Percentiles rank a stretch among this genome's conserved stretches.
Conservation (phyloP, 2,888 invertebrate species). For the Mechanitis messenoides region DNA sequence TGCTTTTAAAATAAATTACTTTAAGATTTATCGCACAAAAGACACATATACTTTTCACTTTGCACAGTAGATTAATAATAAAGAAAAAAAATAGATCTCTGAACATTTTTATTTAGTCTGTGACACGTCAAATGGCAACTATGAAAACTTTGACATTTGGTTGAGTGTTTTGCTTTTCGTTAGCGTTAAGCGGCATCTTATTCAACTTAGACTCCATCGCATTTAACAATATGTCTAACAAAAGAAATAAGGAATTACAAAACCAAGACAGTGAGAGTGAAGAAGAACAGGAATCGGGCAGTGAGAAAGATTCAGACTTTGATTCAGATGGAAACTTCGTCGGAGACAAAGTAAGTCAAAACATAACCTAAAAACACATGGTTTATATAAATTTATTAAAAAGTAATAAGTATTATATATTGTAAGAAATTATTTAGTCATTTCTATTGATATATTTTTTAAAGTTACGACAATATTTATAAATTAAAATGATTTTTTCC, state of each 20-base stretch:
- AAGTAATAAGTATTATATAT: too few species aligned
- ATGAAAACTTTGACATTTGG: background rate
- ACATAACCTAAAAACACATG: constrained; percentile 52
- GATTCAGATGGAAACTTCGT: constrained; percentile 73
- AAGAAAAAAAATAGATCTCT: too few species aligned
- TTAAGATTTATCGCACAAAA: background rate
- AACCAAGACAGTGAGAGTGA: constrained; percentile 66
- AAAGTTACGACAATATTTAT: too few species aligned
- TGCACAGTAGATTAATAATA: too few species aligned
- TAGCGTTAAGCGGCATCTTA: background rate
- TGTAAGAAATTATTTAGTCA: too few species aligned
- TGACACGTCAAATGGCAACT: background rate
- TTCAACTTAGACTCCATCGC: background rate
- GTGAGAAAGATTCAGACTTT: constrained; percentile 62
- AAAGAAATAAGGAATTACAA: constrained; percentile 60
- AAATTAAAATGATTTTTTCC: too few species aligned
- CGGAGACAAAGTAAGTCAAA: constrained; percentile 70
- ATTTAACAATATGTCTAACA: constrained; percentile 58
- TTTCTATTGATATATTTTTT: too few species aligned
- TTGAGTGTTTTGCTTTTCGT: background rate
- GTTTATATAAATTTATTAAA: background rate
- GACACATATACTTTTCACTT: too few species aligned
- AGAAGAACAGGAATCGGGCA: constrained; percentile 61
- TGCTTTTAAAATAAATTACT: background rate
- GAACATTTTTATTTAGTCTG: background rate